A percentile compares a stretch with the other conserved stretches of the same genome.
phyloP scores from a whole-genome alignment of 2,797 vertebrate species.

The Chromis chromis region DNA sequence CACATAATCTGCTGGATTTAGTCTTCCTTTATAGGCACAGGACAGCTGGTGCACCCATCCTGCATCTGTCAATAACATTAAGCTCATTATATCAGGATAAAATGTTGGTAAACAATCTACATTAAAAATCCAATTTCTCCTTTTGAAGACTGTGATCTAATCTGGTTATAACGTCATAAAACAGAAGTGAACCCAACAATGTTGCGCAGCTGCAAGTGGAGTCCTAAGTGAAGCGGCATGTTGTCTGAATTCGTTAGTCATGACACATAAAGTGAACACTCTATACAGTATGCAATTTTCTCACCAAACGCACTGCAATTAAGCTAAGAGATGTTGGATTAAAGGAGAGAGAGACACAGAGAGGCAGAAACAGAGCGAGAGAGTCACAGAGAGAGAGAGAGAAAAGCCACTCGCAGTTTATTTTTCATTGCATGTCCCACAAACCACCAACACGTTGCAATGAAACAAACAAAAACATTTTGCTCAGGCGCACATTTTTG shows the following conservation, averaged over 20 bases:
- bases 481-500: slow-evolving; percentile 18
- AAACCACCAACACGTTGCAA: slow-evolving; percentile 68
- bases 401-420: slow-evolving; percentile 40
- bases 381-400: not conserved
- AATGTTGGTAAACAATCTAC: not conserved
- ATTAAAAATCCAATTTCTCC: not conserved
- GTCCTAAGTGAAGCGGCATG: slow-evolving; percentile 22
- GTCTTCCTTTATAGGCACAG: not conserved
- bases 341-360: slow-evolving; percentile 14
- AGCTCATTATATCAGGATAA: not conserved
- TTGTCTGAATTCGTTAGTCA: slow-evolving; percentile 44
- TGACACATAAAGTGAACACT: slow-evolving; percentile 64
- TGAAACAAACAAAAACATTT: slow-evolving; percentile 73
- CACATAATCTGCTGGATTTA: not conserved
- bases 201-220: slow-evolving; percentile 31
- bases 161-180: slow-evolving; percentile 21
- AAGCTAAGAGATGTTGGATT: slow-evolving; percentile 34
- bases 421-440: slow-evolving; percentile 61
- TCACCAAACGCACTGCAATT: slow-evolving; percentile 67
- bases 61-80: not conserved
- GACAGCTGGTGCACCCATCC: not conserved
- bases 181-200: slow-evolving; percentile 44
- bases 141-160: slow-evolving; percentile 13
- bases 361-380: slow-evolving; percentile 5
- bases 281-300: slow-evolving; percentile 59